Conservation (phyloP, 2,797 vertebrate species). For the Enteromius treurensis region DNA sequence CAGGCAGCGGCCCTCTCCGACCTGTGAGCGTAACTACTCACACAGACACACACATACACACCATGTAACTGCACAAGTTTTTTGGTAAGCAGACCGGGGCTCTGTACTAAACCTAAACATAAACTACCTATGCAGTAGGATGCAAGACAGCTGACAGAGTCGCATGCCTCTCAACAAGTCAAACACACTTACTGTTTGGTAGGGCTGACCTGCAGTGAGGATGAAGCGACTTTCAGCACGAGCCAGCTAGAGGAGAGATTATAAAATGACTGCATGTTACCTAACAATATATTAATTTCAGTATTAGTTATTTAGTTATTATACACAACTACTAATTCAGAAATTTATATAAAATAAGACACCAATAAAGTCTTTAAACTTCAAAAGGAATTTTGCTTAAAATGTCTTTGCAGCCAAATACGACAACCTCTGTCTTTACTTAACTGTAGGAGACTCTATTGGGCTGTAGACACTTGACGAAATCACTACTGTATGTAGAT, state of each 20-base stretch:
- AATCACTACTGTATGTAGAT: neutral
- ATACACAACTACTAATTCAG: neutral
- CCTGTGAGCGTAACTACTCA: constrained; percentile 84
- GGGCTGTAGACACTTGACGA: neutral
- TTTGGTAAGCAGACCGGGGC: constrained; percentile 1
- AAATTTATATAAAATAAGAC: neutral
- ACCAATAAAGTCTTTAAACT: neutral
- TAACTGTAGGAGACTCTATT: neutral
- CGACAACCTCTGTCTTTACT: neutral
- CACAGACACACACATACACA: constrained; percentile 16
- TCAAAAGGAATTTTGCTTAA: neutral
- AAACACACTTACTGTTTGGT: constrained; percentile 77
- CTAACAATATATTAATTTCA: neutral
- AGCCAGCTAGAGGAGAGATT: constrained; percentile 78
- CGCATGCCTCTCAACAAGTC: neutral
- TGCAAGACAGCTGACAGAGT: neutral
- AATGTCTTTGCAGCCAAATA: neutral
- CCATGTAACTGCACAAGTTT: neutral
- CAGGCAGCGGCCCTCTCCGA: constrained; percentile 84
- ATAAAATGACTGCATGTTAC: neutral
- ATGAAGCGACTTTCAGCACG: constrained; percentile 83
- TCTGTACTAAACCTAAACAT: neutral
- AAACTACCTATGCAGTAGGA: neutral
- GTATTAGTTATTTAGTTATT: no score
- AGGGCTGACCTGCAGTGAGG: constrained; percentile 87